These are phyloP conservation scores for Cephonodes hylas DNA, from an alignment of 2,888 invertebrate species.

Conservation along the genomic window DNA sequence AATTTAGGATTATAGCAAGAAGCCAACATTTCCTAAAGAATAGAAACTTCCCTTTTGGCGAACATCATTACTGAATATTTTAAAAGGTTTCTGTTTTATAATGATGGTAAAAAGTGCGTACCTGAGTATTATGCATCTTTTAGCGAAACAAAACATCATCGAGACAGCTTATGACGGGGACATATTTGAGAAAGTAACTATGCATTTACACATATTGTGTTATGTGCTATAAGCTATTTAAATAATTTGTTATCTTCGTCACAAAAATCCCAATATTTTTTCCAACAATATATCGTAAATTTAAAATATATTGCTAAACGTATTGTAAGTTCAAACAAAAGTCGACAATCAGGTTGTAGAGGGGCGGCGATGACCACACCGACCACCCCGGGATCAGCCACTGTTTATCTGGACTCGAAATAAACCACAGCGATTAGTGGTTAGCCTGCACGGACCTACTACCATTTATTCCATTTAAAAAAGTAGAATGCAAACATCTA, in stretches of 20 bases:
- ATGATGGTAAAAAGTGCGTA: background rate
- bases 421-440: background rate
- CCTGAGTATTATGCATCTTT: background rate
- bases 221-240: too few species aligned
- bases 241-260: too few species aligned
- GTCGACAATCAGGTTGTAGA: background rate
- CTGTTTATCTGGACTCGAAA: background rate
- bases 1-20: background rate
- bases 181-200: too few species aligned
- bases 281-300: too few species aligned
- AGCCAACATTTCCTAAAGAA: background rate
- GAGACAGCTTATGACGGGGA: too few species aligned
- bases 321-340: background rate
- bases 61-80: conserved; percentile 3
- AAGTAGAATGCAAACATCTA: background rate
- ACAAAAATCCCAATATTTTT: too few species aligned
- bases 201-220: too few species aligned
- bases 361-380: background rate
- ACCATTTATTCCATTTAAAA: background rate
- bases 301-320: background rate
- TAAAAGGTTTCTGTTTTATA: background rate
- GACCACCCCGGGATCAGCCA: background rate
- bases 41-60: background rate
- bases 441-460: background rate
- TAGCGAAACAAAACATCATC: background rate